phyloP scores from a whole-genome alignment of 2,113 vertebrate genomes.

The Peromyscus leucopus region DNA sequence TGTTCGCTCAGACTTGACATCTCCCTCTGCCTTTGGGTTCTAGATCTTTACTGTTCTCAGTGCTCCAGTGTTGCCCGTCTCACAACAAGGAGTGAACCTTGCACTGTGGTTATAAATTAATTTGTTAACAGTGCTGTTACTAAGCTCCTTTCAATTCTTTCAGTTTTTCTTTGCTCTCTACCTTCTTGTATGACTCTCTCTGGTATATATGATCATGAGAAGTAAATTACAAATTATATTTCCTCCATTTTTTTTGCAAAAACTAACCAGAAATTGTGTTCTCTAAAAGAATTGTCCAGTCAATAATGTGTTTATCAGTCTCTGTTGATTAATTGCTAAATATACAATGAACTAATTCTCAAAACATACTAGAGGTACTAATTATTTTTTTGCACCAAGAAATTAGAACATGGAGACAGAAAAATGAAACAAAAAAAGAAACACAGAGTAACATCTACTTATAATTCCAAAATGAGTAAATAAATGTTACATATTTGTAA shows the following conservation, averaged over 20 bases:
- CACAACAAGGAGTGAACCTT: background rate
- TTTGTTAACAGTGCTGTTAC: background rate
- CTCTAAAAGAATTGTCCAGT: background rate
- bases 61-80: fast-evolving
- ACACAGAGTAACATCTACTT: background rate
- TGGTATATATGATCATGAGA: background rate
- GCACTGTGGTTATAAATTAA: background rate
- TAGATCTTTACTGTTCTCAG: no score
- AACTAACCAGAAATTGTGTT: background rate
- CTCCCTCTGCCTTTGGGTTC: background rate
- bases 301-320: background rate
- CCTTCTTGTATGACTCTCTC: background rate
- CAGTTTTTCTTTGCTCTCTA: background rate
- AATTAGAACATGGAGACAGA: background rate
- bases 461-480: background rate
- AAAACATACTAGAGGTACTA: background rate
- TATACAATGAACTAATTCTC: background rate
- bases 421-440: background rate
- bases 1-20: background rate
- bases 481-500: background rate
- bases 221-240: background rate
- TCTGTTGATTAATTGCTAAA: background rate
- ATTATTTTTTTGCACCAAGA: background rate
- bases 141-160: no score
- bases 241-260: background rate